A percentile compares a stretch with the other conserved stretches of the same genome.
Conservation (phyloP, 2,113 vertebrate genomes). For the Pterocles burchelli region DNA sequence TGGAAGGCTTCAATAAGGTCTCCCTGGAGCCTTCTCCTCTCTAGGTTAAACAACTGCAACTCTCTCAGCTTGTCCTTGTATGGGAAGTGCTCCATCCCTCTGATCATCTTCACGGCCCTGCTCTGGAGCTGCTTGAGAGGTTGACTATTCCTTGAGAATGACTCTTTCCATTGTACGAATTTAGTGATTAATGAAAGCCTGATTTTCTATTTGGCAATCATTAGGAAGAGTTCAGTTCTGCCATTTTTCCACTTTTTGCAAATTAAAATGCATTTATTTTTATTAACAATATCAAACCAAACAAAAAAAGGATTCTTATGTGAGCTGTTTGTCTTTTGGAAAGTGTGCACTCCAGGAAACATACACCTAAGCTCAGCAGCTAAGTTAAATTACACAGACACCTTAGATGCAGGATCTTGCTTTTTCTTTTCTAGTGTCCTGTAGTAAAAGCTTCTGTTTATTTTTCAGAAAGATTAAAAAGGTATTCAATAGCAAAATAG, state of each 20-base stretch:
- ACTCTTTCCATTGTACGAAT: neutral
- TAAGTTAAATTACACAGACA: neutral
- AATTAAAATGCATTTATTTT: neutral
- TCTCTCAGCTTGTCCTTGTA: neutral
- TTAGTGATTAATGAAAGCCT: neutral
- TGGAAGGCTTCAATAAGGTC: neutral
- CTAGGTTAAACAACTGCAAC: neutral
- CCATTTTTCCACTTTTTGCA: neutral
- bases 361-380: neutral
- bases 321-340: neutral
- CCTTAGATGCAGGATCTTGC: neutral
- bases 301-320: neutral
- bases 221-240: neutral
- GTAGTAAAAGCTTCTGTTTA: neutral
- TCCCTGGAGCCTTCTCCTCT: neutral
- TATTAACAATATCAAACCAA: neutral
- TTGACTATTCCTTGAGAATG: neutral
- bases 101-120: neutral
- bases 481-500: neutral
- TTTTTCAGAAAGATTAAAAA: neutral
- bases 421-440: neutral
- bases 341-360: neutral
- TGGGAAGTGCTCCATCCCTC: neutral
- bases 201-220: neutral
- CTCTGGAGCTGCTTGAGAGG: accelerated